Evolutionary conservation across 30 jellyfish, hydroid and myxozoan genomes (phyloP).

Genomic region (Aurelia sp.): DNA sequence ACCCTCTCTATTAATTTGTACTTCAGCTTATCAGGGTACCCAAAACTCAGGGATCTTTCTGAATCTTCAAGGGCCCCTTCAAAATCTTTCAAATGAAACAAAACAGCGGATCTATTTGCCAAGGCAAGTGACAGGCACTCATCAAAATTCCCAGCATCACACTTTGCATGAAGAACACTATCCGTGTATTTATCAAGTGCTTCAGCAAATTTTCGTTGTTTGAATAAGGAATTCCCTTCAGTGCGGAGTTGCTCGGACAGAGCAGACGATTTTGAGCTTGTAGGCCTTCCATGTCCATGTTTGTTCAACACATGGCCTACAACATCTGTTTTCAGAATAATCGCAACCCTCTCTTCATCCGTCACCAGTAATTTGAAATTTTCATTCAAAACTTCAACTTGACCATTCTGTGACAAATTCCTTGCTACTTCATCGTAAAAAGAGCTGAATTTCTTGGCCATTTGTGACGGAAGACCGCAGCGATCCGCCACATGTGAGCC

Average conservation of each 20-base stretch:
- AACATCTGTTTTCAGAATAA: constrained; percentile 9
- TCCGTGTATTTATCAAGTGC: constrained; percentile 57
- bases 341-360: constrained; percentile 26
- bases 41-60: constrained; percentile 65
- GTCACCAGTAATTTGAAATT: constrained; percentile 18
- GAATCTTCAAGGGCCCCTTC: constrained; percentile 60
- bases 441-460: constrained; percentile 13
- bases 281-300: neutral
- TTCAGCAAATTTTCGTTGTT: constrained; percentile 26
- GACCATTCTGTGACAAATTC: neutral
- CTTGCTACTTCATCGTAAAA: constrained; percentile 3
- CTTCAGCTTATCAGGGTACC: constrained; percentile 64
- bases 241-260: constrained; percentile 25
- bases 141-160: constrained; percentile 19
- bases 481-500: too few relatives aligned
- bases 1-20: constrained; percentile 71
- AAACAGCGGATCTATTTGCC: constrained; percentile 93
- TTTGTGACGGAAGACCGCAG: too few relatives aligned
- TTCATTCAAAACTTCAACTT: constrained; percentile 9
- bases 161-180: constrained; percentile 42
- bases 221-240: constrained; percentile 57
- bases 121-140: constrained; percentile 61
- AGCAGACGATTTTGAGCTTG: constrained; percentile 25
- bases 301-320: constrained; percentile 1
- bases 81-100: constrained; percentile 53